phyloP scores from a whole-genome alignment of 2,113 vertebrate species.

The Siphamia tubifer region DNA sequence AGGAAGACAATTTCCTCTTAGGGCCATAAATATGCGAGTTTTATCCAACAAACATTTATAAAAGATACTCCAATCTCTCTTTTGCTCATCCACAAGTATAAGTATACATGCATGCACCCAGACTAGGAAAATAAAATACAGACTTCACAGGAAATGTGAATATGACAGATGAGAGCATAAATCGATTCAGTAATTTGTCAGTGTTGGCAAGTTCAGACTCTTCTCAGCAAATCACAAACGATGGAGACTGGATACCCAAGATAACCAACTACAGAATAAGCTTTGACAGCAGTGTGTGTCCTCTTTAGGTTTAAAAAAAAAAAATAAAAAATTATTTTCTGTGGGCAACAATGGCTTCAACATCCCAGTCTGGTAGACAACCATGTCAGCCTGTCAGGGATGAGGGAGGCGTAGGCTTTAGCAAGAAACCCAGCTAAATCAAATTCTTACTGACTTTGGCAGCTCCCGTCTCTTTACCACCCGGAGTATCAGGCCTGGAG shows the following conservation, averaged over 20 bases:
- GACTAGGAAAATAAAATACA: background rate
- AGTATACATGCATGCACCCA: slow-evolving; percentile 4
- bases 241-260: background rate
- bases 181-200: slow-evolving; percentile 13
- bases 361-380: slow-evolving; percentile 75
- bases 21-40: background rate
- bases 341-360: slow-evolving; percentile 53
- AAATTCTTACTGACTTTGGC: slow-evolving; percentile 99
- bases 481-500: slow-evolving; percentile 88
- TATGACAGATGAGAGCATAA: slow-evolving; percentile 4
- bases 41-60: slow-evolving; percentile 4
- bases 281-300: slow-evolving; percentile 7
- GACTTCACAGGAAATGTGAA: slow-evolving; percentile 10
- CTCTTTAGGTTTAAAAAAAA: slow-evolving; percentile 7
- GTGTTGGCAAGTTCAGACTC: slow-evolving; percentile 5
- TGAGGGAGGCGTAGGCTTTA: slow-evolving; percentile 88
- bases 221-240: slow-evolving; percentile 16
- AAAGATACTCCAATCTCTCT: background rate
- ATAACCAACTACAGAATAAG: background rate
- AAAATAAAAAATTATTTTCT: slow-evolving; percentile 43
- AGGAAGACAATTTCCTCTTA: background rate
- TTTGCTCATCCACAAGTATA: slow-evolving; percentile 18
- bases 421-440: slow-evolving; percentile 87
- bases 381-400: slow-evolving; percentile 83
- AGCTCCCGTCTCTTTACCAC: slow-evolving; percentile 98